These are phyloP conservation scores for Bugulina stolonifera DNA, from an alignment of 2,888 invertebrate species.

Conservation along the genomic window DNA sequence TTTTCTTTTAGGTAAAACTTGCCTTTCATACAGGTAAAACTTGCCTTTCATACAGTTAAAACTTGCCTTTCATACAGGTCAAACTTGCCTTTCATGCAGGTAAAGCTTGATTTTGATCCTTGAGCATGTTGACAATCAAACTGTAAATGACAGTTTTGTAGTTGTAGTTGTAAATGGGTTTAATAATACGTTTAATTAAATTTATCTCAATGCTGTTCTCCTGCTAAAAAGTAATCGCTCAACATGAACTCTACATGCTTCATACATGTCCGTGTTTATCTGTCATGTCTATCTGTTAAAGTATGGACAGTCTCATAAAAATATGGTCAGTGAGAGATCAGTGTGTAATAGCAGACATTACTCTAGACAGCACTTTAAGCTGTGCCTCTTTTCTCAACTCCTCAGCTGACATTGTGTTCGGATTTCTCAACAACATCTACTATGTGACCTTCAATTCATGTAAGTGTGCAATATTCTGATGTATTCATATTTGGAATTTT, in stretches of 20 bases:
- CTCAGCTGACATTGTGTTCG: conserved; percentile 26
- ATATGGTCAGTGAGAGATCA: conserved; percentile 28
- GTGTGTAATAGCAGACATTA: conserved; percentile 27
- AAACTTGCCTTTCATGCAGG: not conserved
- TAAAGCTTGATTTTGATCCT: conserved; percentile 25
- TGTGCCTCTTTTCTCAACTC: conserved; percentile 27
- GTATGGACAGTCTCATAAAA: conserved; percentile 30
- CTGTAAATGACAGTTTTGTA: too few relatives aligned
- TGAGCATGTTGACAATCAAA: too few relatives aligned
- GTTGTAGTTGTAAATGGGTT: too few relatives aligned
- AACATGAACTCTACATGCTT: too few relatives aligned
- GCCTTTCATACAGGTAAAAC: conserved; percentile 27
- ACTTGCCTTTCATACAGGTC: too few relatives aligned
- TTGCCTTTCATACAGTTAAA: too few relatives aligned
- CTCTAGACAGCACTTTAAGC: conserved; percentile 16
- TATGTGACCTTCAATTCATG: not conserved
- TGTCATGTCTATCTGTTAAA: too few relatives aligned
- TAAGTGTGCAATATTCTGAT: not conserved
- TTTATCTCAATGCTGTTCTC: too few relatives aligned
- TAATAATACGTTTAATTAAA: too few relatives aligned
- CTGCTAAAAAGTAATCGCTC: too few relatives aligned
- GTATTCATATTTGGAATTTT: too few relatives aligned
- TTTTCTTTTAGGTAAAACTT: not conserved
- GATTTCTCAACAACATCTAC: conserved; percentile 26
- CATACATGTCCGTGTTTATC: too few relatives aligned